A percentile compares a stretch with the other conserved stretches of the same genome.
phyloP scores from a whole-genome alignment of 2,888 invertebrate genomes.

The Eristalinus aeneus region DNA sequence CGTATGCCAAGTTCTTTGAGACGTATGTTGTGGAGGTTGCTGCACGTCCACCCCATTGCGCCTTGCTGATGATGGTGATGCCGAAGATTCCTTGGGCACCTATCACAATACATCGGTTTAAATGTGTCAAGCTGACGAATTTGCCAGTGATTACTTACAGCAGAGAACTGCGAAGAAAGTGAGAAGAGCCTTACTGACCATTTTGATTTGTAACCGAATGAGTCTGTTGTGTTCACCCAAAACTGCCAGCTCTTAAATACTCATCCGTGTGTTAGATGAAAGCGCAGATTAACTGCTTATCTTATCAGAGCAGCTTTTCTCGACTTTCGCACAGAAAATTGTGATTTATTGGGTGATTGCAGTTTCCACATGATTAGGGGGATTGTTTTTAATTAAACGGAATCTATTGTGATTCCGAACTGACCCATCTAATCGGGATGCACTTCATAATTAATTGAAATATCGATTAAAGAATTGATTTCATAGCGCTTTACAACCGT shows the following conservation, averaged over 20 bases:
- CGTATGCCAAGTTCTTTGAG: constrained; percentile 73
- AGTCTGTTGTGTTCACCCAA: background rate
- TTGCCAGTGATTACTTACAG: background rate
- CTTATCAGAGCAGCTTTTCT: constrained; percentile 3
- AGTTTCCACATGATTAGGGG: background rate
- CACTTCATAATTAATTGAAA: background rate
- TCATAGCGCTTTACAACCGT: background rate
- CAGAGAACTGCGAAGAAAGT: constrained; percentile 35
- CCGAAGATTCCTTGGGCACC: constrained; percentile 72
- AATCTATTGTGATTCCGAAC: background rate
- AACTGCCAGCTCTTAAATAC: constrained; percentile 1
- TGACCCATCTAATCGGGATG: background rate
- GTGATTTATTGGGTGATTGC: background rate
- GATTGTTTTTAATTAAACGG: background rate
- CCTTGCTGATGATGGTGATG: constrained; percentile 74
- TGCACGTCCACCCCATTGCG: constrained; percentile 77
- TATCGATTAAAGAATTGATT: background rate
- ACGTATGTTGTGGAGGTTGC: constrained; percentile 72
- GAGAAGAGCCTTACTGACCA: constrained; percentile 25
- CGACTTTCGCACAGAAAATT: background rate
- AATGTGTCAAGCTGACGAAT: background rate
- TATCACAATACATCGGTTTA: background rate
- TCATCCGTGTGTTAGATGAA: background rate
- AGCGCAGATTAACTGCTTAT: constrained; percentile 1
- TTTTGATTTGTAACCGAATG: background rate